Base-by-base conservation (phyloP, 2,888 invertebrate species). In the Venusia cambrica region DNA sequence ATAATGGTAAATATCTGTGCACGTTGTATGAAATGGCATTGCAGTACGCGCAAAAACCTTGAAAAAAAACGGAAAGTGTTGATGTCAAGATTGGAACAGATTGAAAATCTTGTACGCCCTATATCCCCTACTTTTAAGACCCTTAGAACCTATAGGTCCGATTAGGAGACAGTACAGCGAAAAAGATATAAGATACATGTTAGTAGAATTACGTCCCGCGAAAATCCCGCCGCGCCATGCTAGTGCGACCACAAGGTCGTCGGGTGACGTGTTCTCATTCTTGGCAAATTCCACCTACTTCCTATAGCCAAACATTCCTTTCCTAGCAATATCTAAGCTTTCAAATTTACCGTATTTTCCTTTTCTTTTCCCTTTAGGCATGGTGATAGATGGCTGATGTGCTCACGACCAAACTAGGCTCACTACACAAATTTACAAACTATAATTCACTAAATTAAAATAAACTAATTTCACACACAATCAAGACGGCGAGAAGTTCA, bases 401-500 rank as follows among this genome's bases (percentile, higher is more conserved):
- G n/a, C n/a, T n/a, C n/a, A n/a, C n/a, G n/a, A 48, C 51, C 48
- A 57, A 68, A 64, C 46, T 48, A 62, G 64, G 47, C 61, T 56
- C 52, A 87, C 84, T 85, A 59, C 54, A 69, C 40, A 47, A 83
- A 84, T 77, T 43, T 75, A 83, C 85, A 73, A 78, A 87, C 54
- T 87, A 89, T 89, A 89, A n/a, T 79, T 81, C 81, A 83, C 85
- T 85, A 85, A 57, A 62, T n/a, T n/a, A 70, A 74, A 62, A 75
- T 68, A 45, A 37, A 60, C 84, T 85, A 85, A 54, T 72, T 25
- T 76, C 67, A 64, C 83, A 81, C 85, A 78, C 87, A 89, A 93
- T 93, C 93, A 93, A 92, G 93, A 93, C 77, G 92, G 92, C 88
- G 91, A 90, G 92, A 90, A 91, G 90, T 92, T 92, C 73, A 88